Conservation (phyloP, 2,888 invertebrate genomes). For the Blera fallax region DNA sequence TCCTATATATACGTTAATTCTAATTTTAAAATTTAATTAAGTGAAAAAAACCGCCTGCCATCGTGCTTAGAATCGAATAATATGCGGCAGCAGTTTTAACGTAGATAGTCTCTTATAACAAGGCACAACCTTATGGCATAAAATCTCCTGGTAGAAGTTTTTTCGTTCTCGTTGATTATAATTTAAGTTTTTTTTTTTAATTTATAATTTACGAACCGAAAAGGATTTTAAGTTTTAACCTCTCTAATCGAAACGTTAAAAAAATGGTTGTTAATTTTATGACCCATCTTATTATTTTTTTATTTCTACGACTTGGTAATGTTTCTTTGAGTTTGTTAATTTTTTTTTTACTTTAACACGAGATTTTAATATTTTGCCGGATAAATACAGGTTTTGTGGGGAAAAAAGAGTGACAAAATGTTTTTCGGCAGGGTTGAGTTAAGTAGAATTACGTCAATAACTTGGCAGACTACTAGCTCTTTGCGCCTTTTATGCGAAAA, state of each 20-base stretch:
- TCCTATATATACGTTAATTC: neutral
- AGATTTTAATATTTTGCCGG: neutral
- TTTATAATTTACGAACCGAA: neutral
- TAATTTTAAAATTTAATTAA: neutral
- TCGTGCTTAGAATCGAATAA: neutral
- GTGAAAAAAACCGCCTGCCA: neutral
- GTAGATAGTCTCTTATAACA: neutral
- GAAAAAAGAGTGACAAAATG: no score
- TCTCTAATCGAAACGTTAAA: no score
- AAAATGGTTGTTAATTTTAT: no score
- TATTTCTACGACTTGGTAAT: no score
- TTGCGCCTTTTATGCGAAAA: no score
- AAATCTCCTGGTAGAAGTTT: slow-evolving; percentile 14
- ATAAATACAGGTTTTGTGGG: neutral
- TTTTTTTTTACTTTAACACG: neutral
- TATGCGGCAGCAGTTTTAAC: neutral
- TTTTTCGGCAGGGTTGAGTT: no score
- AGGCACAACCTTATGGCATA: slow-evolving; percentile 7
- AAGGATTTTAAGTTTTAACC: neutral
- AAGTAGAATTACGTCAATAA: no score
- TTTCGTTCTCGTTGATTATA: neutral
- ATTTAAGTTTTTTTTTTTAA: neutral
- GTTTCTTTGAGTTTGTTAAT: no score
- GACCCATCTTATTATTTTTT: no score
- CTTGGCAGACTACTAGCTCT: no score